Base-by-base conservation (phyloP, 2,797 vertebrate species). In the Oreortyx pictus region DNA sequence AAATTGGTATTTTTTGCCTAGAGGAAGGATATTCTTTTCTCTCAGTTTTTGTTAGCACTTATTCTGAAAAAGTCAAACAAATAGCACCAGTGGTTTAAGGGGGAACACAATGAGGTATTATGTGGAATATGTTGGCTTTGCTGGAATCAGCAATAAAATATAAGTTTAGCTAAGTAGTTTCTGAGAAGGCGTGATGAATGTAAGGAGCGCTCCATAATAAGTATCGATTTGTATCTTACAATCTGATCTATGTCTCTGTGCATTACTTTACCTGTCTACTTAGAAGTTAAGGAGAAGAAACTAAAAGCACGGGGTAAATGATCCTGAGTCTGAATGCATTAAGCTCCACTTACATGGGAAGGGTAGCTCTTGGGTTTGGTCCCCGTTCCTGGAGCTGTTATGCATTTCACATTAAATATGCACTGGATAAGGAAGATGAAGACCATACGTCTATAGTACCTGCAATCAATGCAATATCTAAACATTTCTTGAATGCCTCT, bases 181-280 rank as follows among this genome's bases (percentile, higher is more conserved):
- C 92, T 95, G 93, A 96, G 92, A 90, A 92, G 78, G 74, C 37
- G 16, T 89, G 87, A 93, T 94, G 85, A 95, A 94, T 88, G 60
- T 74, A 83, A 93, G 87, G 61, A 71, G 52, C 41, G 46, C 82
- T 89, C 92, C 77, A 46, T 92, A 95, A 89, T 92, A 93, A 89
- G 71, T 95, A 96, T 94, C 88, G 95, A 96, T 96, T 92, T 91
- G 82, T 92, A 88, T 94, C 90, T 88, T 88, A 47, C 57, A 74
- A 86, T 95, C 60, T 94, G 90, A 96, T 96, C 93, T 92, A 93
- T 79, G 89, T 89, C 88, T 90, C 84, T 82, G 31, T 39, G 44
- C 84, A 79, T 95, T 93, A 94, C 82, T 91, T 93, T 76, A 95
- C 87, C 80, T 96, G 74, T 77, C 93, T 93, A 16, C 83, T 95